Conservation (phyloP, 2,888 invertebrate species). For the Brachyptera risi region DNA sequence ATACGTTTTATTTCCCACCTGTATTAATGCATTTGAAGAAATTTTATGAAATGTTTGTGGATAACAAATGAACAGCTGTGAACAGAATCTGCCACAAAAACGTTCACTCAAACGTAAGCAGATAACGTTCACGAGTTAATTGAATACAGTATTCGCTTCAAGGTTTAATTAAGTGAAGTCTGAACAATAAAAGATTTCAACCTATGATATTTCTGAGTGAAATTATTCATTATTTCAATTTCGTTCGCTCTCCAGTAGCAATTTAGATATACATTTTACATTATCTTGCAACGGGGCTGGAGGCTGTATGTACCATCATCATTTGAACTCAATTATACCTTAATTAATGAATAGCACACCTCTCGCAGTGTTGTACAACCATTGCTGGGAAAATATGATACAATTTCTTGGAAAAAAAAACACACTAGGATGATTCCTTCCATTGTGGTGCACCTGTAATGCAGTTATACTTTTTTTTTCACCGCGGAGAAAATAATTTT, state of each 20-base stretch:
- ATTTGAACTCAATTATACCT: slow-evolving; percentile 24
- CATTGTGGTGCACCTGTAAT: too few relatives aligned
- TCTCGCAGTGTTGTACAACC: background rate
- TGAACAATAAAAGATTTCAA: slow-evolving; percentile 14
- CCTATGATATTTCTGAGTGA: slow-evolving; percentile 19
- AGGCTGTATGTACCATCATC: slow-evolving; percentile 14
- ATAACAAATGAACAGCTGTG: too few relatives aligned
- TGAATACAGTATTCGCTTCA: background rate
- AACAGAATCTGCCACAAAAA: too few relatives aligned
- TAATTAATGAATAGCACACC: slow-evolving; percentile 22
- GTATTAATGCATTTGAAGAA: too few relatives aligned
- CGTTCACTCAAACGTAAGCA: too few relatives aligned
- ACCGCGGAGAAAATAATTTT: too few relatives aligned
- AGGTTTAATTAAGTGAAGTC: slow-evolving; percentile 14
- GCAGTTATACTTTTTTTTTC: too few relatives aligned
- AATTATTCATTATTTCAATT: slow-evolving; percentile 22
- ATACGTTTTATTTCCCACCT: too few relatives aligned
- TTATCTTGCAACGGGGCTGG: slow-evolving; percentile 14
- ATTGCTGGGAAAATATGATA: background rate
- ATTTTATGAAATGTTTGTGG: too few relatives aligned
- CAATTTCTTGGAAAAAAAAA: background rate
- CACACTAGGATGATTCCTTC: too few relatives aligned
- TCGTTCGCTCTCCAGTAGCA: slow-evolving; percentile 18
- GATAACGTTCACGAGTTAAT: background rate
- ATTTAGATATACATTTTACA: slow-evolving; percentile 17